A percentile compares a stretch with the other conserved stretches of the same genome.
Evolutionary conservation across 2,113 vertebrate species (phyloP).

Genomic region (Thamnophis sirtalis): DNA sequence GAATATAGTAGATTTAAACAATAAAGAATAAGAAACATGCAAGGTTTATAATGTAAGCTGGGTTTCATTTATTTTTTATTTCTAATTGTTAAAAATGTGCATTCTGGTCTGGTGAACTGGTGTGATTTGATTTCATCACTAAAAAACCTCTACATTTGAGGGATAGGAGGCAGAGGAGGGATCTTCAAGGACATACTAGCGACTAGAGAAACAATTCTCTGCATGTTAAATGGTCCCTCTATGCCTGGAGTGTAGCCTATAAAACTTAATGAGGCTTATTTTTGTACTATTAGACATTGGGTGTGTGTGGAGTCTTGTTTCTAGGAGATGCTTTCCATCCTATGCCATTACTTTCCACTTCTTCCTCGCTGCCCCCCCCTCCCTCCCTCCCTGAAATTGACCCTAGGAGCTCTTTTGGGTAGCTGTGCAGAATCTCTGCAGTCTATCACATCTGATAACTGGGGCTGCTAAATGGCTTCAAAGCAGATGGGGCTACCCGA

Average conservation of each 20-base stretch:
- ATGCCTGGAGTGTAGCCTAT: neutral
- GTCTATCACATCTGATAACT: neutral
- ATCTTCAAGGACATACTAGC: neutral
- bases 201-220: neutral
- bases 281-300: neutral
- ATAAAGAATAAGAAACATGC: neutral
- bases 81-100: neutral
- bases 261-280: neutral
- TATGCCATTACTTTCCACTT: neutral
- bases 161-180: neutral
- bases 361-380: no score
- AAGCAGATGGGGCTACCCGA: neutral
- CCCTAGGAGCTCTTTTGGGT: neutral
- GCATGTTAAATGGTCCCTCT: neutral
- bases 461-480: neutral
- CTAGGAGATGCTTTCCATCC: no score
- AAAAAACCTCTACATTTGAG: neutral
- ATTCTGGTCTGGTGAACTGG: neutral
- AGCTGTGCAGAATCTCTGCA: neutral
- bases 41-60: neutral
- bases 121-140: neutral
- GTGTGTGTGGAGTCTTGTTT: neutral
- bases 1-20: neutral
- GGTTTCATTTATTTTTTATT: neutral
- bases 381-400: neutral